Evolutionary conservation across 2,888 invertebrate species (phyloP).

Genomic region (Cybosia mesomella): DNA sequence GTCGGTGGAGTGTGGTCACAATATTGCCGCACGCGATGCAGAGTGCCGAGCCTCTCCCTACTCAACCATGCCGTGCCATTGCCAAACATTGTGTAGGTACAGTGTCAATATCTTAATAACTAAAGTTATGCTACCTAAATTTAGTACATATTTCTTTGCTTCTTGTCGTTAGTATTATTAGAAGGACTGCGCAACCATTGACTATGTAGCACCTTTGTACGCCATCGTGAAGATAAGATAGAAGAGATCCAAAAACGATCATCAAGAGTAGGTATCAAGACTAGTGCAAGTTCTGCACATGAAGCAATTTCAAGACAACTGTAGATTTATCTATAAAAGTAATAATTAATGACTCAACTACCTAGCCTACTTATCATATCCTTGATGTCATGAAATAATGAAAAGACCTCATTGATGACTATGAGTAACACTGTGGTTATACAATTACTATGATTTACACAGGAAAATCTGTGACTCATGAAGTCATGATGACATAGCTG

Average conservation of each 20-base stretch:
- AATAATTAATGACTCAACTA: conserved; percentile 7
- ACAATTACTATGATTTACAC: conserved; percentile 63
- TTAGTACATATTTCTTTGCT: neutral
- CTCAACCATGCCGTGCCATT: conserved; percentile 47
- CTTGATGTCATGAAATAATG: conserved; percentile 28
- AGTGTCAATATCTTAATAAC: conserved; percentile 58
- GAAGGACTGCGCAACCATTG: neutral
- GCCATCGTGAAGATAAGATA: neutral
- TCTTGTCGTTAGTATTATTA: neutral
- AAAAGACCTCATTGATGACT: conserved; percentile 27
- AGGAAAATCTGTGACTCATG: conserved; percentile 76
- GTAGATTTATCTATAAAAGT: neutral
- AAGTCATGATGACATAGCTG: conserved; percentile 23
- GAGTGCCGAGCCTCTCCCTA: conserved; percentile 63
- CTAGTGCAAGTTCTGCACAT: too few species aligned
- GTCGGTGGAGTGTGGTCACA: conserved; percentile 81
- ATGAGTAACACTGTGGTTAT: conserved; percentile 55
- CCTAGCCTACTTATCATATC: conserved; percentile 46
- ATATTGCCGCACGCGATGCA: conserved; percentile 75
- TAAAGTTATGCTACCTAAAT: conserved; percentile 46
- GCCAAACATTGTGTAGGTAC: conserved; percentile 58
- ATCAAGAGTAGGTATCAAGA: neutral
- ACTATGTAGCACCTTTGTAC: neutral
- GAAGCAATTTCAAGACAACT: neutral
- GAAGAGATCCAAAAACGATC: neutral